Base-by-base conservation (phyloP, 2,113 vertebrate species). In the Myiozetetes cayanensis region DNA sequence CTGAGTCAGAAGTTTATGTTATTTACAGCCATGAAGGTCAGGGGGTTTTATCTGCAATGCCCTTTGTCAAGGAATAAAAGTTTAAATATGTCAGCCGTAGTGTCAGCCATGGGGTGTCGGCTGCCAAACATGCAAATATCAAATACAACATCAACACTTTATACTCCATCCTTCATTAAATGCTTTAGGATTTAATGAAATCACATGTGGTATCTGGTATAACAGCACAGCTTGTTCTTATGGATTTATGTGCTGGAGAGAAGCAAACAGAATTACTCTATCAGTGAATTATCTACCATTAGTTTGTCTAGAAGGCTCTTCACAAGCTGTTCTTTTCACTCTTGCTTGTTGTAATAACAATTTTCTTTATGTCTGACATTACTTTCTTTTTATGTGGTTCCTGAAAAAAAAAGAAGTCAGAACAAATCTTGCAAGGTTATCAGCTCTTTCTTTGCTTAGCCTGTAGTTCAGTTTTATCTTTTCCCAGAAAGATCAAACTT, bases 401-500 rank as follows among this genome's bases (percentile, higher is more conserved):
- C 17, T n/a, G 77, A 83, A 83, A 73, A 97, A 90, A 90, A 94
- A 94, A 63, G 85, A 89, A 58, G 63, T 85, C 91, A 46, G 89
- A 95, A 85, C 78, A 86, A 94, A 96, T 94, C 89, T 93, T 96
- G 93, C 95, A 94, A 93, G 93, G 94, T 97, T 97, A 97, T 97
- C 97, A 92, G 94, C 93, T 95, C 87, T 95, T 94, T 94, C 78
- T 95, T 94, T 97, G 94, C 96, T 97, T 96, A 96, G 93, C 96
- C 93, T 83, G 92, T 94, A 95, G 91, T 97, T 96, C 93, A 91
- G 76, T 93, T 93, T 95, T 92, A 95, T 92, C 92, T 91, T 94
- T 97, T 97, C 97, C 96, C 96, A 96, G 97, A 97, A 97, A 96
- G 93, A 96, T 97, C 92, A 96, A 96, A 89, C 97, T 94, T 97